phyloP scores from a whole-genome alignment of 1,140 invertebrate genomes.

The Zaprionus inermis region DNA sequence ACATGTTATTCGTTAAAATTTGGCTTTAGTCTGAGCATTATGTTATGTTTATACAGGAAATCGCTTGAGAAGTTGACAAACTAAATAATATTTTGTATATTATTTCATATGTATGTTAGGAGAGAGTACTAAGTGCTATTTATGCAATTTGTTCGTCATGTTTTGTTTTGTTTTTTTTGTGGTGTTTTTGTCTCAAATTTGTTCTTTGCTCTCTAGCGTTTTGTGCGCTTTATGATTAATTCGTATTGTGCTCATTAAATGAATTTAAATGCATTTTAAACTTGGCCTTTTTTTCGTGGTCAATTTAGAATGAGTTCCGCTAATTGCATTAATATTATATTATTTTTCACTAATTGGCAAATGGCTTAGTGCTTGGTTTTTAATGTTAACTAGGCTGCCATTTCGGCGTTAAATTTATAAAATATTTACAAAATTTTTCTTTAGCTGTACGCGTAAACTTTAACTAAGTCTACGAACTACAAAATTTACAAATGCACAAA shows the following conservation, averaged over 20 bases:
- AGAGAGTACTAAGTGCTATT: conserved; percentile 50
- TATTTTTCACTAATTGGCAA: conserved; percentile 67
- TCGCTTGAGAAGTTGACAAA: conserved; percentile 55
- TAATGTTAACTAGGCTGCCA: conserved; percentile 76
- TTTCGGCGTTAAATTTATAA: conserved; percentile 61
- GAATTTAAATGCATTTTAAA: conserved; percentile 69
- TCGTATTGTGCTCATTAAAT: conserved; percentile 54
- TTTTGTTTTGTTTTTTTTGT: conserved; percentile 23
- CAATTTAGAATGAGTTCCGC: conserved; percentile 47
- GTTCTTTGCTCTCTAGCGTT: conserved; percentile 14
- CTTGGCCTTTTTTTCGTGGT: conserved; percentile 47
- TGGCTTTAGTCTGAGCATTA: conserved; percentile 77
- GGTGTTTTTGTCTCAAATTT: too few species aligned
- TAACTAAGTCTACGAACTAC: conserved; percentile 74
- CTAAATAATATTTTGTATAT: conserved; percentile 49
- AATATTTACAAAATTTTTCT: conserved; percentile 71
- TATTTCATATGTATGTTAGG: conserved; percentile 27
- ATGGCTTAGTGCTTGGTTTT: conserved; percentile 50
- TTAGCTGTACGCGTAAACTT: conserved; percentile 48
- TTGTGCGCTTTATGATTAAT: conserved; percentile 35
- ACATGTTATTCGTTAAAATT: conserved; percentile 74
- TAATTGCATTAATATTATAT: conserved; percentile 21
- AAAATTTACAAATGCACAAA: conserved; percentile 76
- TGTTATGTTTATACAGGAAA: conserved; percentile 69
- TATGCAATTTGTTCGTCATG: conserved; percentile 45